Percentiles rank a stretch among this genome's conserved stretches.
Conservation (phyloP, 2,888 invertebrate genomes). For the Hemicrepidius hirtus region DNA sequence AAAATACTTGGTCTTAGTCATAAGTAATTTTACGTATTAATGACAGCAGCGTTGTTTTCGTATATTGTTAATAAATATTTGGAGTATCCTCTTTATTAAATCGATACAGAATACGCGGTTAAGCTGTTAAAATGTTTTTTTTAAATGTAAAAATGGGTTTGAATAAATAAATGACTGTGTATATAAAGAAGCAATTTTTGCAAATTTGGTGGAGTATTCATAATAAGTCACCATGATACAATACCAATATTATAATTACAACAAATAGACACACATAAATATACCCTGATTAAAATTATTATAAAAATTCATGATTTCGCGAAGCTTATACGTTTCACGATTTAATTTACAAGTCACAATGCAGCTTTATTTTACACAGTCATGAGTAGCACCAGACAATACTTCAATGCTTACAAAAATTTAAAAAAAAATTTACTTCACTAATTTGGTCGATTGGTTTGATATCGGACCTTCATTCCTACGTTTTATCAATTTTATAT, state of each 20-base stretch:
- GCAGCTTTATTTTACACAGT: conserved; percentile 54
- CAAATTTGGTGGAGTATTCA: conserved; percentile 54
- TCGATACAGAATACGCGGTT: conserved; percentile 24
- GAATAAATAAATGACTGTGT: conserved; percentile 48
- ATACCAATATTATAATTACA: conserved; percentile 45
- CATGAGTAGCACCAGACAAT: conserved; percentile 48
- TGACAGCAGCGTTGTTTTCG: conserved; percentile 3
- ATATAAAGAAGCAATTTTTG: conserved; percentile 57
- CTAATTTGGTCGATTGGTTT: conserved; percentile 1
- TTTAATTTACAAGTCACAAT: conserved; percentile 42
- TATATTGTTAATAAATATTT: conserved; percentile 11
- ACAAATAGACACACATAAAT: conserved; percentile 59
- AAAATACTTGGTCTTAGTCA: conserved; percentile 27
- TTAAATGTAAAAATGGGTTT: conserved; percentile 39
- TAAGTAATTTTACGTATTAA: conserved; percentile 26
- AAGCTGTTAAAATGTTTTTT: conserved; percentile 34
- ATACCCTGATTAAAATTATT: conserved; percentile 71
- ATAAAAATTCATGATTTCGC: conserved; percentile 63
- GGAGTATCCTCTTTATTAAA: conserved; percentile 35
- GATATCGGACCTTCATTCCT: background rate
- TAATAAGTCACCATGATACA: conserved; percentile 45
- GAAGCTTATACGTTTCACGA: conserved; percentile 49
- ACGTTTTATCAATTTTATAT: too few relatives aligned
- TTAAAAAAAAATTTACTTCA: background rate
- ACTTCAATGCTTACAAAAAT: conserved; percentile 33